A percentile compares a stretch with the other conserved stretches of the same genome.
Evolutionary conservation across 2,888 invertebrate genomes (phyloP).

Genomic region (Scaptomyza parva): DNA sequence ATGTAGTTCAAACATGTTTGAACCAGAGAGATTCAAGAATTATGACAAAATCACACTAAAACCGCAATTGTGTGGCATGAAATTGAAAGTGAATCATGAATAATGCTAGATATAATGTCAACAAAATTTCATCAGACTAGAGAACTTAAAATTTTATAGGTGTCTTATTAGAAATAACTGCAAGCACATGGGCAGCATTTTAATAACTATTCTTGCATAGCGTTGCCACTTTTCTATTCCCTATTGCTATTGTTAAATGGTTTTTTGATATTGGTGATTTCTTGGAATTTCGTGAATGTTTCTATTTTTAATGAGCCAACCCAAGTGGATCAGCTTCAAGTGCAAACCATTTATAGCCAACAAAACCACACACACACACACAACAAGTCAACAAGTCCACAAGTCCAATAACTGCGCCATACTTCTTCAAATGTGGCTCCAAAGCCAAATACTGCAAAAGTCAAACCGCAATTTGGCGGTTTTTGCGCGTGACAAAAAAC

Average conservation of each 20-base stretch:
- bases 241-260: not conserved
- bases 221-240: not conserved
- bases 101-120: not conserved
- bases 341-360: slow-evolving; percentile 17
- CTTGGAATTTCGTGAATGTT: not conserved
- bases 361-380: slow-evolving; percentile 11
- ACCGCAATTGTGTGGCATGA: slow-evolving; percentile 3
- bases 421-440: slow-evolving; percentile 20
- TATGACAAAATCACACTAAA: slow-evolving; percentile 11
- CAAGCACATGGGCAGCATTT: not conserved
- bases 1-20: not conserved
- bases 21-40: not conserved
- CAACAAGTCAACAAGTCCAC: too few relatives aligned
- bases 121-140: not conserved
- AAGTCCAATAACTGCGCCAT: slow-evolving; percentile 38
- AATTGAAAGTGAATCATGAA: slow-evolving; percentile 15
- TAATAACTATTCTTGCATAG: not conserved
- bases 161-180: not conserved
- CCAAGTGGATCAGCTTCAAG: slow-evolving; percentile 29
- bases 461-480: slow-evolving; percentile 29
- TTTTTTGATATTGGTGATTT: not conserved
- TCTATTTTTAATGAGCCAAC: too few relatives aligned
- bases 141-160: not conserved
- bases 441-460: slow-evolving; percentile 10
- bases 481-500: slow-evolving; percentile 61